phyloP scores from a whole-genome alignment of 2,797 vertebrate genomes.

The Parotocinclus haroldoi region DNA sequence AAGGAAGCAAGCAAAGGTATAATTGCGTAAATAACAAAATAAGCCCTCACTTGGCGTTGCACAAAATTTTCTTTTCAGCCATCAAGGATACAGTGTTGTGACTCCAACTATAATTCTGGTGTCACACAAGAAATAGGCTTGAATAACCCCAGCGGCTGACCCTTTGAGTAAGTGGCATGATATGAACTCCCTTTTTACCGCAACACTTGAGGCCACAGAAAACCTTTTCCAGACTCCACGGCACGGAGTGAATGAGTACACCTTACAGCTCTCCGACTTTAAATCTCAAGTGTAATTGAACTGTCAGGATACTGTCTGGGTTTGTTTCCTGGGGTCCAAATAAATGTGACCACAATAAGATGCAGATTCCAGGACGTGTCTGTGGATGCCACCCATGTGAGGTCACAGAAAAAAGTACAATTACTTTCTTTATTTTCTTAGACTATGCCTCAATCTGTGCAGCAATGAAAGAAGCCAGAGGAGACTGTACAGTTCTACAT shows the following conservation, averaged over 20 bases:
- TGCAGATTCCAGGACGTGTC: conserved; percentile 39
- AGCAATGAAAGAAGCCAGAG: neutral
- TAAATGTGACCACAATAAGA: conserved; percentile 42
- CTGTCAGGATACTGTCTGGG: conserved; percentile 43
- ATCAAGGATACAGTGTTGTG: conserved; percentile 54
- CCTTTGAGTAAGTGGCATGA: conserved; percentile 46
- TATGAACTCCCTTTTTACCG: conserved; percentile 45
- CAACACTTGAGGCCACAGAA: conserved; percentile 42
- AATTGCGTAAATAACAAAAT: conserved; percentile 59
- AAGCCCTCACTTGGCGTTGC: conserved; percentile 46
- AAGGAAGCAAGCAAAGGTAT: conserved; percentile 57
- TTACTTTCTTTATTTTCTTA: conserved; percentile 29
- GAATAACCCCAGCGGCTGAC: conserved; percentile 59
- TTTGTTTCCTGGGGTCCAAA: conserved; percentile 45
- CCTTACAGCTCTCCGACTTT: conserved; percentile 47
- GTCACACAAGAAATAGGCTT: conserved; percentile 56
- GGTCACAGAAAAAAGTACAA: conserved; percentile 28
- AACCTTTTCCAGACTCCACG: conserved; percentile 46
- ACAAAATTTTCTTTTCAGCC: conserved; percentile 52
- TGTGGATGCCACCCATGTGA: conserved; percentile 28
- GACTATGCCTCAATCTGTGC: neutral
- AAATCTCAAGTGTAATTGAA: conserved; percentile 52
- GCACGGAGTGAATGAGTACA: conserved; percentile 29
- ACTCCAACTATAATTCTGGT: conserved; percentile 54
- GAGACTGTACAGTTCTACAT: neutral